Conservation (phyloP, 2,888 invertebrate species). For the Sesamia inferens region DNA sequence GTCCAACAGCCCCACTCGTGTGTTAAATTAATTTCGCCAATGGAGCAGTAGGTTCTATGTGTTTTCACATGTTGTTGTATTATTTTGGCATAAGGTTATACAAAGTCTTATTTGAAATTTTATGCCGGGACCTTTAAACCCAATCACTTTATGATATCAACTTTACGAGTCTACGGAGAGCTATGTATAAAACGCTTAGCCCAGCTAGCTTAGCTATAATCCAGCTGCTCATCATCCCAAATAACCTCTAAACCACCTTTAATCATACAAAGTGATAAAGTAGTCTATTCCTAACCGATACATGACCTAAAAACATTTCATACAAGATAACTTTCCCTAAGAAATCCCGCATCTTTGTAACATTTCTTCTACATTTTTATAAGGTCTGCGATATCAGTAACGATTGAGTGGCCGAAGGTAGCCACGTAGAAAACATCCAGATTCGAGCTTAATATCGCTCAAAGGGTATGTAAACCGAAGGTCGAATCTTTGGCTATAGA, state of each 20-base stretch:
- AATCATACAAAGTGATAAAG: conserved; percentile 45
- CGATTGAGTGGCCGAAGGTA: conserved; percentile 58
- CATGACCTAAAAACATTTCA: conserved; percentile 45
- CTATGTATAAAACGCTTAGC: neutral
- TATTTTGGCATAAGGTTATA: neutral
- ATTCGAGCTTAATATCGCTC: conserved; percentile 45
- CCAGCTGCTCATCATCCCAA: neutral
- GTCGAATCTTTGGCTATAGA: conserved; percentile 28
- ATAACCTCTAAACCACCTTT: conserved; percentile 21
- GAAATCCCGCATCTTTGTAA: conserved; percentile 43
- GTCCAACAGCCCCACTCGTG: neutral
- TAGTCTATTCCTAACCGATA: conserved; percentile 32
- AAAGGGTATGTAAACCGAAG: conserved; percentile 53
- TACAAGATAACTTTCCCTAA: conserved; percentile 43
- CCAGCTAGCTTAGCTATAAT: too few relatives aligned
- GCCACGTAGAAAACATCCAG: conserved; percentile 62
- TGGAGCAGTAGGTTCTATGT: too few relatives aligned
- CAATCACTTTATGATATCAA: neutral
- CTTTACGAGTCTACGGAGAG: neutral
- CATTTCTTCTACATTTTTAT: conserved; percentile 55
- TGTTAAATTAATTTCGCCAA: neutral
- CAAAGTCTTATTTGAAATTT: neutral
- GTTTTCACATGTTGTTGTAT: neutral
- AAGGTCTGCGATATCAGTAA: conserved; percentile 51
- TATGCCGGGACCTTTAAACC: neutral